Conservation (phyloP, 2,888 invertebrate species). For the Macroteleia sp. region DNA sequence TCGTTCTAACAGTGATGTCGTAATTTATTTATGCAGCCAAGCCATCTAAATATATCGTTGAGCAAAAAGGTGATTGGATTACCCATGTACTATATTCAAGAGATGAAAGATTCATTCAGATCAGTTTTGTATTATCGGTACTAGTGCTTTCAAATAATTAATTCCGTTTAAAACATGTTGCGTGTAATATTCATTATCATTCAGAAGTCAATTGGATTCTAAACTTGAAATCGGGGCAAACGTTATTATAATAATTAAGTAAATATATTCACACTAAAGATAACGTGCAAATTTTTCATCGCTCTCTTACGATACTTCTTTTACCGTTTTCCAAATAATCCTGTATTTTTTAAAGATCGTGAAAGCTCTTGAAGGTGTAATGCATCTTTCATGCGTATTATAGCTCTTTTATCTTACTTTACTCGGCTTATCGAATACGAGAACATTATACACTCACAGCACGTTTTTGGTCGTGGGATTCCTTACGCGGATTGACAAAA, state of each 20-base stretch:
- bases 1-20: constrained; percentile 73
- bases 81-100: constrained; percentile 11
- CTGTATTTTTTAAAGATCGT: too few species aligned
- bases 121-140: constrained; percentile 24
- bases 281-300: too few species aligned
- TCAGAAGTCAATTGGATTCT: neutral
- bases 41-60: constrained; percentile 58
- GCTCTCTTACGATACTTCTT: too few species aligned
- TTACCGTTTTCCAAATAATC: too few species aligned
- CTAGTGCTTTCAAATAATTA: constrained; percentile 29
- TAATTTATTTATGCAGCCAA: constrained; percentile 74
- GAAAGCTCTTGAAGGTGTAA: too few species aligned
- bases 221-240: too few species aligned
- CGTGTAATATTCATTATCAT: neutral
- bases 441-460: constrained; percentile 57
- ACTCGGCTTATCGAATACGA: constrained; percentile 36
- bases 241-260: neutral
- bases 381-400: constrained; percentile 26
- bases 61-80: constrained; percentile 35
- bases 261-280: too few species aligned
- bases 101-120: constrained; percentile 28
- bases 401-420: constrained; percentile 27
- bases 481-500: constrained; percentile 39
- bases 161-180: constrained; percentile 14
- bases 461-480: constrained; percentile 56